A percentile compares a stretch with the other conserved stretches of the same genome.
phyloP scores from a whole-genome alignment of 2,888 invertebrate species.

The Zygogramma bicolorata region DNA sequence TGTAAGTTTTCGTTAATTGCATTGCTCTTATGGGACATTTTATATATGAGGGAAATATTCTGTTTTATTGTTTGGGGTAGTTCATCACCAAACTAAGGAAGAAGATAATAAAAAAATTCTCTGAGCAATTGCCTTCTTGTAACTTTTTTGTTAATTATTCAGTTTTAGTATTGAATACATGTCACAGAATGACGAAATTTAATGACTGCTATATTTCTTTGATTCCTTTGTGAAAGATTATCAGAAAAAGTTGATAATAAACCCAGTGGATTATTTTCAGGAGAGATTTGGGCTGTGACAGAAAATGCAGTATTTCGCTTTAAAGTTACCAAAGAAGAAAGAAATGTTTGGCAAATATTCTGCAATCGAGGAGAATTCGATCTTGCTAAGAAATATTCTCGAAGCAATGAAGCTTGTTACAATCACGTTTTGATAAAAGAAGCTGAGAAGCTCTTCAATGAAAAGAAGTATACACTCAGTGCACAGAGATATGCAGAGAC shows the following conservation, averaged over 20 bases:
- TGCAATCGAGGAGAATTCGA: slow-evolving; percentile 88
- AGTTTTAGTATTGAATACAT: no score
- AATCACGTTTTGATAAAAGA: slow-evolving; percentile 89
- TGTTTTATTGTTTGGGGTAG: no score
- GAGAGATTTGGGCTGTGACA: slow-evolving; percentile 88
- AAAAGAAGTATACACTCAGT: slow-evolving; percentile 83
- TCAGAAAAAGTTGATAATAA: not conserved
- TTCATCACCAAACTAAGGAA: no score
- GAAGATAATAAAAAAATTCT: no score
- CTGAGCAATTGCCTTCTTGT: no score
- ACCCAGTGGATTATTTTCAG: slow-evolving; percentile 48
- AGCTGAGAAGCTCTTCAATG: slow-evolving; percentile 86
- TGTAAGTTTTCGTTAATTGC: no score
- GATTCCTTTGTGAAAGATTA: not conserved
- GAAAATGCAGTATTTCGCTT: slow-evolving; percentile 88
- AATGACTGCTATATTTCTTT: not conserved
- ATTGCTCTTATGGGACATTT: no score
- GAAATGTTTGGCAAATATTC: slow-evolving; percentile 91
- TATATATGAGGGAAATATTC: no score
- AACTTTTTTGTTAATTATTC: no score
- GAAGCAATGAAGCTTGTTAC: slow-evolving; percentile 82
- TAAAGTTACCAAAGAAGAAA: slow-evolving; percentile 85
- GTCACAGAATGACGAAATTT: no score
- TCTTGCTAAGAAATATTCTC: slow-evolving; percentile 86
- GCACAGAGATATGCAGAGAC: slow-evolving; percentile 92